phyloP scores from a whole-genome alignment of 2,797 vertebrate genomes.

The Danio tinwini region DNA sequence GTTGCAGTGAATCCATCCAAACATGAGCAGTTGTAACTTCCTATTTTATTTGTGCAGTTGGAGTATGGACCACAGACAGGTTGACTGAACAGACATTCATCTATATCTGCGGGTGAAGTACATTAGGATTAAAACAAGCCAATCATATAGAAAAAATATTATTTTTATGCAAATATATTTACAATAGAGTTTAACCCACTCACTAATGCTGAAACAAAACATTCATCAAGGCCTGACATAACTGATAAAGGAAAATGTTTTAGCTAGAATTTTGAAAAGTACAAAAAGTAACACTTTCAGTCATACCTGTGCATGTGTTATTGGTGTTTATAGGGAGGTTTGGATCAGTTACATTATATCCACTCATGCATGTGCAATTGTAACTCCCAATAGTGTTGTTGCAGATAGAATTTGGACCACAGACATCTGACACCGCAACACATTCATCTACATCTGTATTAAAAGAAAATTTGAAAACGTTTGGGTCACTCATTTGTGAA shows the following conservation, averaged over 20 bases:
- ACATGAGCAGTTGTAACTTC: slow-evolving; percentile 34
- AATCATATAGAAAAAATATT: background rate
- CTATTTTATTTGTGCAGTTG: slow-evolving; percentile 17
- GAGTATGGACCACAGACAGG: background rate
- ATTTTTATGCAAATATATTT: background rate
- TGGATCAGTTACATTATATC: too few species aligned
- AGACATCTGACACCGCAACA: background rate
- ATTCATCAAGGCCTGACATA: background rate
- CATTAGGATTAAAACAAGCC: background rate
- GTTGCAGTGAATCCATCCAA: slow-evolving; percentile 31
- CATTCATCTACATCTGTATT: slow-evolving; percentile 37
- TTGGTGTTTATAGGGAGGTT: background rate
- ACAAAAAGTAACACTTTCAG: background rate
- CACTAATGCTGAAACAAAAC: background rate
- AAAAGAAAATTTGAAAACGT: background rate
- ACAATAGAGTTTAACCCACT: background rate
- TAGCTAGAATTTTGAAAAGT: too few species aligned
- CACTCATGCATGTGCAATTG: too few species aligned
- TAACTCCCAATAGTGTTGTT: slow-evolving; percentile 8
- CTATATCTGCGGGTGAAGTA: background rate
- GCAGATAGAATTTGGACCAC: slow-evolving; percentile 38
- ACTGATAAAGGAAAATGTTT: background rate
- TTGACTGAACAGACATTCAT: slow-evolving; percentile 1
- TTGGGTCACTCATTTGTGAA: background rate
- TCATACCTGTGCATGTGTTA: slow-evolving; percentile 49